Evolutionary conservation across 2,888 invertebrate species (phyloP), one percentile per base, ranked within the genome.

Genomic region (Stegana nigrithorax): DNA sequence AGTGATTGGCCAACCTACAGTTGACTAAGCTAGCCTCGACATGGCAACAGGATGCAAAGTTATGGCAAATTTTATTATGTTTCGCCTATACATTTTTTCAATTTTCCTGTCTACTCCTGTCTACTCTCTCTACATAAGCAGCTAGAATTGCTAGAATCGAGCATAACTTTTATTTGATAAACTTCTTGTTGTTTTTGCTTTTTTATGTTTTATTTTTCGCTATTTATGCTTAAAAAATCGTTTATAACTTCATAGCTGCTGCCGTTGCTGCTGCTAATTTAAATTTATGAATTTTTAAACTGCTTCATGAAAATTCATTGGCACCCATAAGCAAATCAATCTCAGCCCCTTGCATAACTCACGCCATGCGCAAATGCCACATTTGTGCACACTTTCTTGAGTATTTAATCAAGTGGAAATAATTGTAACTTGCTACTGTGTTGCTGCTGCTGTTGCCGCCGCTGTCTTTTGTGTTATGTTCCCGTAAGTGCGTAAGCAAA

Each of bases 371-470:
- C 5, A 14, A 14, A 14, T 39, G 39, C 8, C 14, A 14, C 14
- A 14, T 39, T 12, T n/a, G 10, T 39, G 10, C 39, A 14, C 73
- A 75, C 71, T 77, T 77, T 69, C 77, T 77, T 75, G 75, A 77
- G 77, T 75, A 73, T 77, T 75, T 75, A 75, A 75, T 75, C 75
- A 75, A 77, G 75, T 75, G 77, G 76, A 64, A 75, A 76, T 75
- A 77, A 75, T 75, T 77, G 73, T 73, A 75, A 75, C 77, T 77
- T 75, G 76, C 75, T 75, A 75, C 77, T 75, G n/a, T n/a, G n/a
- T n/a, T n/a, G n/a, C n/a, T n/a, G n/a, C n/a, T n/a, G n/a, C n/a
- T n/a, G n/a, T n/a, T n/a, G n/a, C n/a, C n/a, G n/a, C n/a, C n/a
- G n/a, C n/a, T n/a, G n/a, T n/a, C n/a, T n/a, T n/a, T n/a, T n/a